Conservation (phyloP, 53 echinoderm and acorn worm genomes). For the Mesocentrotus franciscanus region DNA sequence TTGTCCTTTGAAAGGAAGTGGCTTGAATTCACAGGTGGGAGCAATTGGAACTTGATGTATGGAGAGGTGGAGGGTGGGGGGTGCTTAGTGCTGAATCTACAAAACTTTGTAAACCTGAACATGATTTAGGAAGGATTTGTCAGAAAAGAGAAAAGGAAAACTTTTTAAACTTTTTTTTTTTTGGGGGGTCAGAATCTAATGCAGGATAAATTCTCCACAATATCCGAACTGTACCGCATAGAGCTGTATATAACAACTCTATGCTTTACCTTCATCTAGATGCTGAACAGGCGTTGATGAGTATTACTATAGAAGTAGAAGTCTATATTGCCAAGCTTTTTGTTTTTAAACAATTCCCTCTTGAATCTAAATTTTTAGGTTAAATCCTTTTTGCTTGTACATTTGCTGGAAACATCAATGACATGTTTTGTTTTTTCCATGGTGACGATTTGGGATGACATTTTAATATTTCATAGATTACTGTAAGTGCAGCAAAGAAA, state of each 20-base stretch:
- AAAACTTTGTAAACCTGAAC: not conserved
- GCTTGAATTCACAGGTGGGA: not conserved
- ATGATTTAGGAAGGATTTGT: not conserved
- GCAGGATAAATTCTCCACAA: too few species aligned
- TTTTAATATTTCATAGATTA: not conserved
- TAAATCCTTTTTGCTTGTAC: not conserved
- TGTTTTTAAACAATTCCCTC: not conserved
- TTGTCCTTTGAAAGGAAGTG: slow-evolving; percentile 21
- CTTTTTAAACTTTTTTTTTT: too few species aligned
- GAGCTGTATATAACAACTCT: too few species aligned
- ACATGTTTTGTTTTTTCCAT: not conserved
- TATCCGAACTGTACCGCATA: too few species aligned
- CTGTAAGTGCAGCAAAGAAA: not conserved
- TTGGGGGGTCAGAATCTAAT: too few species aligned
- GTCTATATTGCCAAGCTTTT: too few species aligned
- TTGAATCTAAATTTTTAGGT: not conserved
- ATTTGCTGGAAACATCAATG: not conserved
- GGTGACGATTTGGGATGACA: not conserved
- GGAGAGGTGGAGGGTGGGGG: not conserved
- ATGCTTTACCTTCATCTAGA: too few species aligned
- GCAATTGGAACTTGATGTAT: not conserved
- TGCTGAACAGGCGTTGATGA: too few species aligned
- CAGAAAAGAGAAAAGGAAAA: not conserved
- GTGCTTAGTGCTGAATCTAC: not conserved
- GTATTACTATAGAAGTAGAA: too few species aligned